Percentiles rank a stretch among this genome's conserved stretches.
Evolutionary conservation across 1,140 invertebrate genomes (phyloP).

Genomic region (Asbolus verrucosus): DNA sequence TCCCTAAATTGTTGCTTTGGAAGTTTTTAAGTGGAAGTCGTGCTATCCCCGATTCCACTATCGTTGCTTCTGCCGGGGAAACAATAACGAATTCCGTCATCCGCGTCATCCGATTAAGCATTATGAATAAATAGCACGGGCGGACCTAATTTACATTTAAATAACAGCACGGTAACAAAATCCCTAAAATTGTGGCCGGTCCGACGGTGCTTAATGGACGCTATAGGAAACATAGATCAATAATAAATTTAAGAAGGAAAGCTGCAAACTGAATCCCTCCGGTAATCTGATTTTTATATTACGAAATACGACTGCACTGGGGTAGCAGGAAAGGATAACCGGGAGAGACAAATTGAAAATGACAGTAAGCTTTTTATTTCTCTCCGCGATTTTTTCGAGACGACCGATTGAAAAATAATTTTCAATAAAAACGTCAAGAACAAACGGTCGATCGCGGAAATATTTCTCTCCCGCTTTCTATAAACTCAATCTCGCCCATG

Average conservation of each 20-base stretch:
- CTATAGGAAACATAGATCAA: conserved; percentile 37
- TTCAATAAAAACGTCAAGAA: conserved; percentile 58
- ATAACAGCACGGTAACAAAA: conserved; percentile 23
- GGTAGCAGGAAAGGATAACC: conserved; percentile 44
- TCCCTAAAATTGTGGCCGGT: conserved; percentile 19
- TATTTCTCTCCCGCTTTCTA: conserved; percentile 50
- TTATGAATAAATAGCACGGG: conserved; percentile 8
- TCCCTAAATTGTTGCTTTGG: conserved; percentile 32
- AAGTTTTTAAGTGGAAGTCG: conserved; percentile 14
- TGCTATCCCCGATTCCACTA: neutral
- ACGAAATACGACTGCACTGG: conserved; percentile 43
- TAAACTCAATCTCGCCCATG: conserved; percentile 45
- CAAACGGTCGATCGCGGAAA: conserved; percentile 52
- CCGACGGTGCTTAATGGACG: conserved; percentile 1
- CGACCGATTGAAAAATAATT: conserved; percentile 57
- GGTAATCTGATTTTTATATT: conserved; percentile 54
- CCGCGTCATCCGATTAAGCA: conserved; percentile 17
- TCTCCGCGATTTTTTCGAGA: conserved; percentile 51
- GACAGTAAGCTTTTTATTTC: conserved; percentile 57
- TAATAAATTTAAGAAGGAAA: conserved; percentile 40
- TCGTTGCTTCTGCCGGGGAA: neutral
- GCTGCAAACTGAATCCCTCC: conserved; percentile 40
- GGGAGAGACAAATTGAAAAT: conserved; percentile 55
- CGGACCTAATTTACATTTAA: conserved; percentile 30
- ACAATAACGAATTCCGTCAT: conserved; percentile 28